A percentile compares a stretch with the other conserved stretches of the same genome.
These are phyloP conservation scores for Syngnathoides biaculeatus DNA, from an alignment of 2,113 vertebrate species.

Conservation along the genomic window DNA sequence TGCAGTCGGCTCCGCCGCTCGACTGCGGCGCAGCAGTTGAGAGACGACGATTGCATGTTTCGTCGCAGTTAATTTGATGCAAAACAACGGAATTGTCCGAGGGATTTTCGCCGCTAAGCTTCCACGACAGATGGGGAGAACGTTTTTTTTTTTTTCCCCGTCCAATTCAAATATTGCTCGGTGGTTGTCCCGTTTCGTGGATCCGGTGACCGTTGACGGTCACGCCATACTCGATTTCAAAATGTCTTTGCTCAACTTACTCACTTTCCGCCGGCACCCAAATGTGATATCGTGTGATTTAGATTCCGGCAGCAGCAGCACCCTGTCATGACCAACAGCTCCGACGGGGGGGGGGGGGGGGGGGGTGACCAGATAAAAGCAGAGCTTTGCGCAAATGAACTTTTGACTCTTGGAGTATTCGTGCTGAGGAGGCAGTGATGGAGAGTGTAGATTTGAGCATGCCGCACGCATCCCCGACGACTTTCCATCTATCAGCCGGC, in stretches of 20 bases:
- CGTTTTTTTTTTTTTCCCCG: conserved; percentile 33
- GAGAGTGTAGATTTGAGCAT: not conserved
- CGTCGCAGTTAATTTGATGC: not conserved
- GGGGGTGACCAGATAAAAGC: conserved; percentile 11
- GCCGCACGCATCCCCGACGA: not conserved
- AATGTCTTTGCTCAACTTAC: conserved; percentile 30
- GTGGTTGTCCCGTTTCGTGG: conserved; percentile 7
- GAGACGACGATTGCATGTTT: not conserved
- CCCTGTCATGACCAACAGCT: conserved; percentile 60
- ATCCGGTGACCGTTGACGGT: conserved; percentile 17
- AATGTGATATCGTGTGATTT: conserved; percentile 74
- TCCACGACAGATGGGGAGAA: conserved; percentile 48
- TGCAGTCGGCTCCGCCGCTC: no score
- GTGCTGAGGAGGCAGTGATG: conserved; percentile 6
- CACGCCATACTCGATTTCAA: not conserved
- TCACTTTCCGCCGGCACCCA: no score
- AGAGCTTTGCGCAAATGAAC: conserved; percentile 8
- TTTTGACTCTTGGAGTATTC: conserved; percentile 16
- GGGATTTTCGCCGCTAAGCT: conserved; percentile 55
- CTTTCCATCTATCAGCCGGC: conserved; percentile 19
- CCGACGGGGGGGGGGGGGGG: no score
- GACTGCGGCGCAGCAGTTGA: not conserved
- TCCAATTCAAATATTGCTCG: conserved; percentile 13
- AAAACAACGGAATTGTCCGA: conserved; percentile 50
- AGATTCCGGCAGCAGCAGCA: conserved; percentile 54